Base-by-base conservation (phyloP, 1,140 invertebrate species). In the Venustaconcha ellipsiformis region DNA sequence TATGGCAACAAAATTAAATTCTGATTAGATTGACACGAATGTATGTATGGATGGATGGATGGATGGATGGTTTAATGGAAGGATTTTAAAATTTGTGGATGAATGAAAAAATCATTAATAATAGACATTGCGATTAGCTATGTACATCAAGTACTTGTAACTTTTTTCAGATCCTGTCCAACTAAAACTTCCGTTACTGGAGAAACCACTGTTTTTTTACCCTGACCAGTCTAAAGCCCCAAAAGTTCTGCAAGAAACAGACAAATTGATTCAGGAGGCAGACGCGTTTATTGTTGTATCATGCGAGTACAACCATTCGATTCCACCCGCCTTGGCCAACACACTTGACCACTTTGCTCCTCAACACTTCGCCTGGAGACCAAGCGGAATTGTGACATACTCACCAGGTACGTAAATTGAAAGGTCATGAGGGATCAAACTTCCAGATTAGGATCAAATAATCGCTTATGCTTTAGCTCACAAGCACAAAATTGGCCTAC, bases 331-430 rank as follows among this genome's bases (percentile, higher is more conserved):
- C 14, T 82, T 92, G 1, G 70, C 84, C 13, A 91, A 91, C 71
- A 84, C 91, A 86, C 73, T 92, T 79, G 88, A 91, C 80, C 90
- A 92, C 78, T 92, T 92, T 71, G 87, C 89, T 1, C 82, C 87
- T 15, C 78, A 80, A 11, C 81, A 83, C 6, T 92, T 81, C 77
- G 80, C 82, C 14, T 89, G 88, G 78, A 90, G 90, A 76, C 91
- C 91, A 18, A 89, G 88, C 76, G 89, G 85, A 13, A 90, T 92
- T 69, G 86, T 92, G 62, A 82, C 82, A 26, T 92, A 92, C 79
- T 91, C 91, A 15, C 60, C 85, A 67, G 91, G 91, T 91, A 48
- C 74, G 64, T 74, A 23, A n/a, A 11, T 8, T 62, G 18, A n/a
- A 62, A n/a, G 4, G 8, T 23, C 2, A 23, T 62, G 23, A 1